Base-by-base conservation (phyloP, 1,140 invertebrate species). In the Spodoptera litura region DNA sequence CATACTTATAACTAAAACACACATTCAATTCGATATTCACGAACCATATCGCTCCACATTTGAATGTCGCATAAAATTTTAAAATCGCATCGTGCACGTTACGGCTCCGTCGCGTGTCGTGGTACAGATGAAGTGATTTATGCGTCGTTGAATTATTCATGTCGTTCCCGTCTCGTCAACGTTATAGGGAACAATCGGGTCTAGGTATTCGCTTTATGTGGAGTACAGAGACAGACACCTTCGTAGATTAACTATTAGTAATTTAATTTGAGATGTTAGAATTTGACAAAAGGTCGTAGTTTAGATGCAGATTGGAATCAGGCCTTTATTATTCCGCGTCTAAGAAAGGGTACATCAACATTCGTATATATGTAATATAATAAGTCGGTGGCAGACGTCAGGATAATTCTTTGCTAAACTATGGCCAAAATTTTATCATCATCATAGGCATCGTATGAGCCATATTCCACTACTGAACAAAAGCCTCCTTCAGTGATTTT, bases 91-190 rank as follows among this genome's bases (percentile, higher is more conserved):
- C 56, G 15, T 74, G 53, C 66, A 52, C 49, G 62, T 66, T 44
- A 72, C 70, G 35, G 9, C 55, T 38, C 35, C 20, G 35, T n/a
- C 10, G n/a, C 68, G 68, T 20, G 53, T 15, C 71, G 71, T 44
- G 38, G 38, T 44, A 44, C 56, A 59, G 56, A 74, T 74, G 38
- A 74, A 49, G 56, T 78, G 77, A 78, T 78, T 78, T 78, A 72
- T 72, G 44, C 68, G 38, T 31, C n/a, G 25, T 53, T 82, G 75
- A 82, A 79, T 82, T 55, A 80, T 80, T 80, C 79, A 80, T 73
- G 75, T 15, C 53, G 13, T 74, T 53, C 62, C 58, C 64, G 72
- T 80, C 56, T 52, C 79, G 61, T 74, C 27, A 58, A 38, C 51
- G 55, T 38, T 53, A 52, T 70, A 25, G 73, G 70, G 56, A 52